Evolutionary conservation across 2,113 vertebrate species (phyloP).

Genomic region (Hydropotes inermis): DNA sequence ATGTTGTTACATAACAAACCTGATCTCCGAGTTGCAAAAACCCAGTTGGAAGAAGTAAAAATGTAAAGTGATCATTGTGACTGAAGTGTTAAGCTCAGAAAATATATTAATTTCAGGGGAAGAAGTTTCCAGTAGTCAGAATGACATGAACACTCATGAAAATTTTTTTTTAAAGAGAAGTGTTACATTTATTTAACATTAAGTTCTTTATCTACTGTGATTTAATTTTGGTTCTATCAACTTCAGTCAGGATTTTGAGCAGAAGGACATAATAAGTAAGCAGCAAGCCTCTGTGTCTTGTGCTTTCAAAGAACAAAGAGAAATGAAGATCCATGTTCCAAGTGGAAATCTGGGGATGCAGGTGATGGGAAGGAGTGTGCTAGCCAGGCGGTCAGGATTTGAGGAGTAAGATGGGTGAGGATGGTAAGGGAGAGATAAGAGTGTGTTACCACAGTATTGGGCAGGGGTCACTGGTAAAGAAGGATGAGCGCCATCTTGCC

Average conservation of each 20-base stretch:
- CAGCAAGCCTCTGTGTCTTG: neutral
- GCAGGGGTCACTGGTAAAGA: neutral
- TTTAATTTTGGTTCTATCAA: neutral
- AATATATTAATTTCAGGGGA: neutral
- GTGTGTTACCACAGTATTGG: neutral
- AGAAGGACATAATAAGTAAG: neutral
- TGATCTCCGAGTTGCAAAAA: neutral
- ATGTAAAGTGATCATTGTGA: neutral
- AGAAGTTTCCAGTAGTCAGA: slow-evolving; percentile 40
- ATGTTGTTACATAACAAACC: slow-evolving; percentile 1
- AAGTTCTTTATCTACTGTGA: neutral
- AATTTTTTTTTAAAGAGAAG: neutral
- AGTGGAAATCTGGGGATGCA: neutral
- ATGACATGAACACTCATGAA: neutral
- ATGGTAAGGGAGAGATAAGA: neutral
- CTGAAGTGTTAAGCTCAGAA: neutral
- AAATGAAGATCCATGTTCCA: neutral
- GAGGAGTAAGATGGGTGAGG: neutral
- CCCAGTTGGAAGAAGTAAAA: slow-evolving; percentile 13
- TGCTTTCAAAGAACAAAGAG: neutral
- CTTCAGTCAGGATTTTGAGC: neutral
- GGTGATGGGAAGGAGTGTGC: neutral
- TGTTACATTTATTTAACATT: neutral
- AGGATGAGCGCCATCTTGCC: too few relatives aligned
- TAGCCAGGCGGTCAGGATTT: neutral